phyloP scores from a whole-genome alignment of 1,140 invertebrate species.

The Drosophila asahinai region DNA sequence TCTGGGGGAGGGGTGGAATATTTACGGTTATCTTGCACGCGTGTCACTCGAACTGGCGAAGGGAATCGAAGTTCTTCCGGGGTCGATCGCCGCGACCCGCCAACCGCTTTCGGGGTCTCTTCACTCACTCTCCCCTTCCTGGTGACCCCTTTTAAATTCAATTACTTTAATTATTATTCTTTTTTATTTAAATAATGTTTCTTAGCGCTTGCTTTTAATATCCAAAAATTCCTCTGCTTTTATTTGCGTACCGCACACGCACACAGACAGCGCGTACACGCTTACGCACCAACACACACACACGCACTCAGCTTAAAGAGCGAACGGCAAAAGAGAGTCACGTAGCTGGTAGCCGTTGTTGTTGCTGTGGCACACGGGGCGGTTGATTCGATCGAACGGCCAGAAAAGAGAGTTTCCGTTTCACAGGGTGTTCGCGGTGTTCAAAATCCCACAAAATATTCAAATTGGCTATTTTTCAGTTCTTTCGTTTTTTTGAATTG shows the following conservation, averaged over 20 bases:
- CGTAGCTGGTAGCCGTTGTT: conserved; percentile 37
- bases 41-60: conserved; percentile 62
- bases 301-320: conserved; percentile 44
- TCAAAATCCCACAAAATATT: conserved; percentile 45
- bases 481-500: conserved; percentile 7
- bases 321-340: conserved; percentile 58
- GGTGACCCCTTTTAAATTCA: background rate
- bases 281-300: conserved; percentile 40
- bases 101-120: conserved; percentile 18
- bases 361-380: conserved; percentile 24
- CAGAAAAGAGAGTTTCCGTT: conserved; percentile 45
- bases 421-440: conserved; percentile 65
- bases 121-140: background rate
- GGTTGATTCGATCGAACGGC: conserved; percentile 58
- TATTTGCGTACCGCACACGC: conserved; percentile 55
- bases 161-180: conserved; percentile 17
- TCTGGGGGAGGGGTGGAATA: conserved; percentile 85
- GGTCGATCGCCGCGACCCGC: conserved; percentile 56
- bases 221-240: conserved; percentile 34
- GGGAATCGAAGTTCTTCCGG: conserved; percentile 16
- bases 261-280: conserved; percentile 41
- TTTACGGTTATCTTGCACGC: conserved; percentile 85
- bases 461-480: conserved; percentile 52
- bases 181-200: conserved; percentile 21
- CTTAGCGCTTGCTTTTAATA: conserved; percentile 29